Conservation (phyloP, 2,888 invertebrate species). For the Harmothoe impar region DNA sequence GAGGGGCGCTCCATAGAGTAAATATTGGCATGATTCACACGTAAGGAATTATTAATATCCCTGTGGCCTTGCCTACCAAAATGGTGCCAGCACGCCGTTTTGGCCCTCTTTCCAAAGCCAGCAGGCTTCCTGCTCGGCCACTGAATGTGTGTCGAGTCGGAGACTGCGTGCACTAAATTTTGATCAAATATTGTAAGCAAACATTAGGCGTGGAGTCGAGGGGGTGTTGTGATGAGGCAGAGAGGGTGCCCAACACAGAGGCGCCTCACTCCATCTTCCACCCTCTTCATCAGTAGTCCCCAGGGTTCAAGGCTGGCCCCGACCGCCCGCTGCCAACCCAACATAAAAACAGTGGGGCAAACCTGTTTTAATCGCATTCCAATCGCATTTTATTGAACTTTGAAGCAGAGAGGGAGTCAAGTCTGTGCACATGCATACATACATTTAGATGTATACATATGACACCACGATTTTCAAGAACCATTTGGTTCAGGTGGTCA, state of each 20-base stretch:
- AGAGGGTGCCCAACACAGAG: conserved; percentile 42
- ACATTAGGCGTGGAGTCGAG: conserved; percentile 56
- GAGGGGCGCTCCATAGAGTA: not conserved
- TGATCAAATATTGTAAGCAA: conserved; percentile 63
- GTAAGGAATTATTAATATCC: conserved; percentile 61
- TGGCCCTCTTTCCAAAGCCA: conserved; percentile 34
- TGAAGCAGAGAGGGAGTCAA: no score
- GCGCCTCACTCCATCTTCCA: conserved; percentile 54
- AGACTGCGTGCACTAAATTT: conserved; percentile 57
- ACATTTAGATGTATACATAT: no score
- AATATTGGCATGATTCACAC: conserved; percentile 61
- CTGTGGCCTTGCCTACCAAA: conserved; percentile 47
- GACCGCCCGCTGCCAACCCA: not conserved
- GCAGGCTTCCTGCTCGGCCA: not conserved
- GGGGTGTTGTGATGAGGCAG: conserved; percentile 42
- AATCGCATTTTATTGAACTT: no score
- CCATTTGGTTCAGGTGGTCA: no score
- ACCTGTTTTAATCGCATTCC: not conserved
- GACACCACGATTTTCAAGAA: no score
- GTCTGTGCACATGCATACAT: no score
- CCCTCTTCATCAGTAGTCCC: conserved; percentile 37
- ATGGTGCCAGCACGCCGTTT: not conserved
- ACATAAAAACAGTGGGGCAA: not conserved
- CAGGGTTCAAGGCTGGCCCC: not conserved
- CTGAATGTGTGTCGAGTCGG: conserved; percentile 60